Evolutionary conservation across 2,113 vertebrate species (phyloP).

Genomic region (Erythrolamprus reginae): DNA sequence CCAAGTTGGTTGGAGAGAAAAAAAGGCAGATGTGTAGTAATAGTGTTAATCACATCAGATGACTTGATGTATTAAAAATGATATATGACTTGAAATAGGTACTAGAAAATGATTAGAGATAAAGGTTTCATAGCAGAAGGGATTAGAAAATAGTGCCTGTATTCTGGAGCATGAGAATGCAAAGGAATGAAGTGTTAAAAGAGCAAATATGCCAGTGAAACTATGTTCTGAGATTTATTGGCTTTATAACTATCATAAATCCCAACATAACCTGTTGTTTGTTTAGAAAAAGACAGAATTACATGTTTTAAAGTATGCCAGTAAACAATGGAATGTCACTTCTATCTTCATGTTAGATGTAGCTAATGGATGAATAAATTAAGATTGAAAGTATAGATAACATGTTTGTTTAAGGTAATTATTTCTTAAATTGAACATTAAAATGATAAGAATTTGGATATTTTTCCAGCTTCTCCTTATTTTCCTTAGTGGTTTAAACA

Average conservation of each 20-base stretch:
- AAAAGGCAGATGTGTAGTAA: conserved; percentile 26
- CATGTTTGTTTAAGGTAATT: conserved; percentile 36
- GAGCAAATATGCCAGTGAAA: conserved; percentile 47
- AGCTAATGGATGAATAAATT: conserved; percentile 53
- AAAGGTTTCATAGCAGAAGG: conserved; percentile 53
- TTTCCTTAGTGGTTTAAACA: too few relatives aligned
- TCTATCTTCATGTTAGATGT: conserved; percentile 50
- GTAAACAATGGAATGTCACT: conserved; percentile 52
- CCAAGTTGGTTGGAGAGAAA: conserved; percentile 39
- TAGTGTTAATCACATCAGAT: conserved; percentile 24
- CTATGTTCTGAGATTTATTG: conserved; percentile 46
- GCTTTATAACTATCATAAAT: conserved; percentile 32
- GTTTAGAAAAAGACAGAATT: conserved; percentile 34
- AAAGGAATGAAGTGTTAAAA: conserved; percentile 41
- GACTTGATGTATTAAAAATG: conserved; percentile 44
- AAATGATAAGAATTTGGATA: conserved; percentile 48
- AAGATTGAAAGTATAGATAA: conserved; percentile 37
- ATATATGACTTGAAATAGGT: conserved; percentile 45
- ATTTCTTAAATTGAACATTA: conserved; percentile 51
- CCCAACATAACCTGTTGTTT: conserved; percentile 29
- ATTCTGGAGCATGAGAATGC: conserved; percentile 44
- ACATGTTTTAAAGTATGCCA: conserved; percentile 51
- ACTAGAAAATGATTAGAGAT: conserved; percentile 53
- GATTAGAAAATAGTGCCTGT: conserved; percentile 45
- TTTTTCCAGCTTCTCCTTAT: conserved; percentile 50